Conservation (phyloP, 2,888 invertebrate species). For the Drosophila anomelani region DNA sequence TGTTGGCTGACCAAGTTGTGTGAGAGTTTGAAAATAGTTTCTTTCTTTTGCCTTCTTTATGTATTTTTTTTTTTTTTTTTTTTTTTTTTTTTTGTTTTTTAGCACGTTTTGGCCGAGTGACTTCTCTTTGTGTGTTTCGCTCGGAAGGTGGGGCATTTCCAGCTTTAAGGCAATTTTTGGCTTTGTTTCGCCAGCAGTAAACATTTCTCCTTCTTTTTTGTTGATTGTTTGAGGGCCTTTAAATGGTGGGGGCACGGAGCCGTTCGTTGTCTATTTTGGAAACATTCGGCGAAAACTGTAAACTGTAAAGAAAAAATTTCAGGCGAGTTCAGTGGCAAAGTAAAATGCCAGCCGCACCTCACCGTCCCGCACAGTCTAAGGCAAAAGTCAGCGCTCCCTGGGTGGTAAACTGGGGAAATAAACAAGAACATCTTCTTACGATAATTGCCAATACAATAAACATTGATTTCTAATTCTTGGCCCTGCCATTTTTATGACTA, state of each 20-base stretch:
- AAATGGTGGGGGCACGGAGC: slow-evolving; percentile 23
- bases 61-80: slow-evolving; percentile 18
- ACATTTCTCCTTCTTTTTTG: slow-evolving; percentile 60
- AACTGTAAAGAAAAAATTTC: slow-evolving; percentile 33
- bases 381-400: slow-evolving; percentile 36
- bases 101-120: slow-evolving; percentile 78
- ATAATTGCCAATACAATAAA: slow-evolving; percentile 33
- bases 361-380: slow-evolving; percentile 45
- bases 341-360: slow-evolving; percentile 3
- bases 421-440: slow-evolving; percentile 15
- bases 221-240: slow-evolving; percentile 50
- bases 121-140: slow-evolving; percentile 53
- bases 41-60: slow-evolving; percentile 36
- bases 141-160: slow-evolving; percentile 30
- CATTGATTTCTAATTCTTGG: slow-evolving; percentile 22
- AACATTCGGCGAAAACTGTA: slow-evolving; percentile 51
- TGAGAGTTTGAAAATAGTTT: slow-evolving; percentile 72
- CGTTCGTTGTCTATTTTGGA: slow-evolving; percentile 75
- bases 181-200: slow-evolving; percentile 70
- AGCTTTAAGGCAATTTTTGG: slow-evolving; percentile 66
- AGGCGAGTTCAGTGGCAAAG: slow-evolving; percentile 28
- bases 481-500: slow-evolving; percentile 25
- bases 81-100: slow-evolving; percentile 20
- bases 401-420: slow-evolving; percentile 14
- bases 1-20: slow-evolving; percentile 58